Percentiles rank a stretch among this genome's conserved stretches.
Conservation (phyloP, 2,797 vertebrate genomes). For the Eulemur mongoz region DNA sequence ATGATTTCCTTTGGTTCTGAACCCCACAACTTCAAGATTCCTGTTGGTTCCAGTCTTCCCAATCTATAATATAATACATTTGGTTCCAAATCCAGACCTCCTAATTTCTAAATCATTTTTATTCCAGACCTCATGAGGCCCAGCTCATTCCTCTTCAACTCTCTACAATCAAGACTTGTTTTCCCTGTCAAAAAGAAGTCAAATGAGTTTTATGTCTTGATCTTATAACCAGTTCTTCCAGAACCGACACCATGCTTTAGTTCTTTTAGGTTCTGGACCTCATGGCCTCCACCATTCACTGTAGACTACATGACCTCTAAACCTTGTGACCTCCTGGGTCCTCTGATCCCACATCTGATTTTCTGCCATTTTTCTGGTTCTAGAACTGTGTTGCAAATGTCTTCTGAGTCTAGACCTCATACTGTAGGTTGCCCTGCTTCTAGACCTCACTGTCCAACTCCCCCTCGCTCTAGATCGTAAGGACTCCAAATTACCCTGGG, state of each 20-base stretch:
- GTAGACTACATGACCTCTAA: not conserved
- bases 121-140: not conserved
- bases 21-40: not conserved
- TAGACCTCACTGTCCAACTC: not conserved
- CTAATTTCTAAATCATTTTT: not conserved
- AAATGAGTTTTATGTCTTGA: not conserved
- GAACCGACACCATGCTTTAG: not conserved
- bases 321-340: not conserved
- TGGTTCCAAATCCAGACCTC: slow-evolving; percentile 15
- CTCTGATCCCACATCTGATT: not conserved
- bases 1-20: not conserved
- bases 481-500: not conserved
- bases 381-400: not conserved
- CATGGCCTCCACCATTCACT: not conserved
- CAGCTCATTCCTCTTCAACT: not conserved
- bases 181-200: not conserved
- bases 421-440: not conserved
- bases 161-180: not conserved
- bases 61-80: not conserved
- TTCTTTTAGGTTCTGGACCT: not conserved
- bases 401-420: not conserved
- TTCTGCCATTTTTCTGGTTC: not conserved
- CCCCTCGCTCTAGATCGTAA: not conserved
- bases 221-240: not conserved
- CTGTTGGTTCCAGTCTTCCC: not conserved